phyloP scores from a whole-genome alignment of 2,797 vertebrate species.

The Nyctibius grandis region DNA sequence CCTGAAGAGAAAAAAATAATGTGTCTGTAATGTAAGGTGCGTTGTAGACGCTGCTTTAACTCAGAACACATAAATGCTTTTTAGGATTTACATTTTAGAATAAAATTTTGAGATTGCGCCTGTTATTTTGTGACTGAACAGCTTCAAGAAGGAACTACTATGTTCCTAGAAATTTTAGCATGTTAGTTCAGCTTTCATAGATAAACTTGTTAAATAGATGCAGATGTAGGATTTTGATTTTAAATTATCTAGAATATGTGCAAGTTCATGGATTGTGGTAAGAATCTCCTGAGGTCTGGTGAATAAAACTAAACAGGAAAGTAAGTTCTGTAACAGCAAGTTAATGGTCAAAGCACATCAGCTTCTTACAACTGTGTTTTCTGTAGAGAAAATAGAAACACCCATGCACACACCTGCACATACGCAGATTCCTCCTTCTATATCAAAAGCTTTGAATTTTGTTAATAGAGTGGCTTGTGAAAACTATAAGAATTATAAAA shows the following conservation, averaged over 20 bases:
- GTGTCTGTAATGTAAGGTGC: background rate
- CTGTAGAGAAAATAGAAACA: background rate
- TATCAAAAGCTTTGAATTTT: background rate
- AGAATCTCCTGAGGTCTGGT: background rate
- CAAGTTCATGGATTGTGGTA: background rate
- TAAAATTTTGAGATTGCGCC: background rate
- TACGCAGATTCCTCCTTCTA: background rate
- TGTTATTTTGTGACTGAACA: background rate
- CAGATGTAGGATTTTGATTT: background rate
- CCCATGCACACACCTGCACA: background rate
- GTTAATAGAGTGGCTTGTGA: background rate
- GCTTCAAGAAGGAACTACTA: background rate
- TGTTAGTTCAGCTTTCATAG: background rate
- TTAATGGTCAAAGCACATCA: background rate
- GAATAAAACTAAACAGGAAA: background rate
- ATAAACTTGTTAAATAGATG: background rate
- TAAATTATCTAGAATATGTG: background rate
- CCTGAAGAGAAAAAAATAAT: slow-evolving; percentile 71
- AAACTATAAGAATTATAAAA: background rate
- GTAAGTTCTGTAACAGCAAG: background rate
- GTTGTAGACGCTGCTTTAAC: background rate
- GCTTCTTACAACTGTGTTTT: background rate
- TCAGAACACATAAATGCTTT: background rate
- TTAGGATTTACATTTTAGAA: background rate
- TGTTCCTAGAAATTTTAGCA: background rate